Percentiles rank a stretch among this genome's conserved stretches.
phyloP scores from a whole-genome alignment of 2,113 vertebrate genomes.

The Parus major region DNA sequence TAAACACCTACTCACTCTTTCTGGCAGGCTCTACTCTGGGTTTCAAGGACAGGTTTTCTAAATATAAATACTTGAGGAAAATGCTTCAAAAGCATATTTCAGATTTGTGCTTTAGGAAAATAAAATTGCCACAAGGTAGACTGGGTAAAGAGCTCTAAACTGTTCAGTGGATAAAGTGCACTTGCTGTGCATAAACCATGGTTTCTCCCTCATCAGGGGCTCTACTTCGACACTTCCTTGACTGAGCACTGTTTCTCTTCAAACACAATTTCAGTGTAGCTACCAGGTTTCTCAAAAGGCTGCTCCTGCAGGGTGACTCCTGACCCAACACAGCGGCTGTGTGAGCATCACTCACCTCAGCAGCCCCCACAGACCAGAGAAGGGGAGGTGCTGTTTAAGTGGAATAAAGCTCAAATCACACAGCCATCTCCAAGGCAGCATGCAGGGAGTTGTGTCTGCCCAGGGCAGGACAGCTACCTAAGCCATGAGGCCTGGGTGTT shows the following conservation, averaged over 20 bases:
- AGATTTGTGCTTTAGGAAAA: background rate
- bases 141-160: background rate
- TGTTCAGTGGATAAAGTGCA: background rate
- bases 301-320: background rate
- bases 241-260: background rate
- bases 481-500: background rate
- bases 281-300: background rate
- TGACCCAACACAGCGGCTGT: background rate
- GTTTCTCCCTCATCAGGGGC: background rate
- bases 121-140: background rate
- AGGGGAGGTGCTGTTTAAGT: background rate
- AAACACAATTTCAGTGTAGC: background rate
- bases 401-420: background rate
- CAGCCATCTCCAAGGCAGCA: rapidly evolving
- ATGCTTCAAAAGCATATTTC: background rate
- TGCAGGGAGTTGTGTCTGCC: background rate
- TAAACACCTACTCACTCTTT: background rate
- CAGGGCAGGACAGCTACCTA: background rate
- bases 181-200: background rate
- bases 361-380: background rate
- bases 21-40: background rate
- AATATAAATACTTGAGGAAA: conserved; percentile 18
- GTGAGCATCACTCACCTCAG: background rate
- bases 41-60: conserved; percentile 16
- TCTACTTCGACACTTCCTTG: background rate